phyloP scores from a whole-genome alignment of 2,113 vertebrate species.

The Beaufortia kweichowensis region DNA sequence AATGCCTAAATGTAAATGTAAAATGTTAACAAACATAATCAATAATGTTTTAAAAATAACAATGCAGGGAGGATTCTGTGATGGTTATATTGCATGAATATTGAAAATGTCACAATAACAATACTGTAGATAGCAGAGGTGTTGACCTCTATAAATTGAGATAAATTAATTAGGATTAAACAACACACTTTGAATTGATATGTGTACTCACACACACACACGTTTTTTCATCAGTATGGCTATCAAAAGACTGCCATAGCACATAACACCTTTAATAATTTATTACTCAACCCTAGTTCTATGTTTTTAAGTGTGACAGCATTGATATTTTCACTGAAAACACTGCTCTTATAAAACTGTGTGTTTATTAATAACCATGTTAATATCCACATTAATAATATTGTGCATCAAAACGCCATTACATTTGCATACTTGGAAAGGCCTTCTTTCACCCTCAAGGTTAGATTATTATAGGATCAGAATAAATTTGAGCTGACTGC shows the following conservation, averaged over 20 bases:
- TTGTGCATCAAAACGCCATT: not conserved
- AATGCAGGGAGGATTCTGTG: no score
- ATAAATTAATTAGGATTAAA: no score
- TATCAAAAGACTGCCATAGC: not conserved
- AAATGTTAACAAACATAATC: no score
- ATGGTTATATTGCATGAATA: no score
- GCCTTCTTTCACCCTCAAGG: not conserved
- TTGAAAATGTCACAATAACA: no score
- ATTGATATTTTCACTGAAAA: not conserved
- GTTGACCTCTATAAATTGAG: no score
- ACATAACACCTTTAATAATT: not conserved
- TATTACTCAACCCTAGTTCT: not conserved
- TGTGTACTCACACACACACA: not conserved
- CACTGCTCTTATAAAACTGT: not conserved
- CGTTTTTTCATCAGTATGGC: no score
- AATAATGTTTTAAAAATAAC: no score
- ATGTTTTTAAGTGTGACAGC: not conserved
- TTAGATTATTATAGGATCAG: slow-evolving; percentile 21
- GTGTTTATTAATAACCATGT: not conserved
- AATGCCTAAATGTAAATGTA: no score
- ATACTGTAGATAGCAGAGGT: no score
- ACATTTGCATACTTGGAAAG: slow-evolving; percentile 16
- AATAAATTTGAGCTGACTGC: slow-evolving; percentile 46
- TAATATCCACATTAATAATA: no score
- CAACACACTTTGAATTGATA: no score